phyloP scores from a whole-genome alignment of 2,888 invertebrate species.

The Agriopis leucophaearia region DNA sequence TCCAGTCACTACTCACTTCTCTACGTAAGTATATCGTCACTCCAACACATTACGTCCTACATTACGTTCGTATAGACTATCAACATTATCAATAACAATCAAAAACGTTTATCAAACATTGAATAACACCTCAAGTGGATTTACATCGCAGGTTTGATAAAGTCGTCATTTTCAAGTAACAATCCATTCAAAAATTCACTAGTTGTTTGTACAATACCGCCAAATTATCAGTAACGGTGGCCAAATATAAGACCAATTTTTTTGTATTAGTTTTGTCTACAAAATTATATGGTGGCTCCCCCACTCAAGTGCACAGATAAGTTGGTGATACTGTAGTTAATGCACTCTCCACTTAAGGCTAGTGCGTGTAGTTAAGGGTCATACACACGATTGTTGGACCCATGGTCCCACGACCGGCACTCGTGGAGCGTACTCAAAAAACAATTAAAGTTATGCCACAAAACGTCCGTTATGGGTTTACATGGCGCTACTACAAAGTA shows the following conservation, averaged over 20 bases:
- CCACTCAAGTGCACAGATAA: not conserved
- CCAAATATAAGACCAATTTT: not conserved
- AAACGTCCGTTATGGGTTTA: slow-evolving; percentile 53
- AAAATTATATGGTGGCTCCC: not conserved
- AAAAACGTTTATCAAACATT: slow-evolving; percentile 36
- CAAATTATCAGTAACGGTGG: not conserved
- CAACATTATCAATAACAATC: slow-evolving; percentile 12
- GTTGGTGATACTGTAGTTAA: slow-evolving; percentile 34
- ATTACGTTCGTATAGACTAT: not conserved
- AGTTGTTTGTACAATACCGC: slow-evolving; percentile 43
- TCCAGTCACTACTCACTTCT: not conserved
- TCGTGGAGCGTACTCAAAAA: slow-evolving; percentile 70
- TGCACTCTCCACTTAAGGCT: slow-evolving; percentile 44
- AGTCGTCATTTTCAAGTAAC: slow-evolving; percentile 24
- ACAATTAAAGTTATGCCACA: slow-evolving; percentile 81
- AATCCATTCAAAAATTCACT: slow-evolving; percentile 41
- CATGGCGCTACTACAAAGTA: slow-evolving; percentile 47
- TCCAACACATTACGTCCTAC: not conserved
- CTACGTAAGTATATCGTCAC: not conserved
- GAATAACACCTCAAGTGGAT: slow-evolving; percentile 16
- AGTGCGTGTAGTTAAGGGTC: slow-evolving; percentile 53
- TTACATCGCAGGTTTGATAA: slow-evolving; percentile 18
- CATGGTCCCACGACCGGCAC: slow-evolving; percentile 57
- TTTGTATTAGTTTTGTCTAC: not conserved
- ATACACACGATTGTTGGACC: slow-evolving; percentile 50